Percentiles rank a stretch among this genome's conserved stretches.
Evolutionary conservation across 2,113 vertebrate genomes (phyloP).

Genomic region (Accipiter virgatus): DNA sequence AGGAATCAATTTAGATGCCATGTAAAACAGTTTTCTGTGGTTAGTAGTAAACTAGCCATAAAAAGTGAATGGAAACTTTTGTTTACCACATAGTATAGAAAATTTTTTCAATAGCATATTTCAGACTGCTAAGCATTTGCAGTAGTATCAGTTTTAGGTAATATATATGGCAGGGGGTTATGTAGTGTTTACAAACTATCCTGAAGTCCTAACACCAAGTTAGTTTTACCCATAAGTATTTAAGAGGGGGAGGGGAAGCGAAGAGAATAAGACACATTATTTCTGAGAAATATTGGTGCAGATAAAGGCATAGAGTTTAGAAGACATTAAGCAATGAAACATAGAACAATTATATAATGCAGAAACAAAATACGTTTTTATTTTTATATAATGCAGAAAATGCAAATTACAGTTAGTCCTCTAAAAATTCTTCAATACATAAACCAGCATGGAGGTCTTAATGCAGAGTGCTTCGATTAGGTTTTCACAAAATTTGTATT

Average conservation of each 20-base stretch:
- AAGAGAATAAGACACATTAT: neutral
- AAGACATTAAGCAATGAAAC: neutral
- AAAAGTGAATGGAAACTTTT: neutral
- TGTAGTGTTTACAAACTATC: neutral
- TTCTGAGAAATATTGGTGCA: neutral
- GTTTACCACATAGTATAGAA: neutral
- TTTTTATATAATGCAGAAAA: neutral
- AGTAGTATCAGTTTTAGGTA: neutral
- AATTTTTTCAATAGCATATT: neutral
- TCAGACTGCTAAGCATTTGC: neutral
- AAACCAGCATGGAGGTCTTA: neutral
- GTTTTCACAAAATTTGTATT: constrained; percentile 44
- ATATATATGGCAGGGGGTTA: neutral
- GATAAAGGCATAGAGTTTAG: neutral
- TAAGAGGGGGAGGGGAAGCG: neutral
- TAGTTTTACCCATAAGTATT: neutral
- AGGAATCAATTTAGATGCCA: constrained; percentile 1
- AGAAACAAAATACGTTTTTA: neutral
- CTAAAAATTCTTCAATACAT: neutral
- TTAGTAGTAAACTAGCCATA: neutral
- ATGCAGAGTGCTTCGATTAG: constrained; percentile 9
- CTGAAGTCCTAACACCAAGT: neutral
- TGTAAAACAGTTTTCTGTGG: neutral
- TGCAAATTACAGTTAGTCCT: neutral
- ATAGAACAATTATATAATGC: neutral